Conservation (phyloP, 2,888 invertebrate genomes). For the Pecten maximus region DNA sequence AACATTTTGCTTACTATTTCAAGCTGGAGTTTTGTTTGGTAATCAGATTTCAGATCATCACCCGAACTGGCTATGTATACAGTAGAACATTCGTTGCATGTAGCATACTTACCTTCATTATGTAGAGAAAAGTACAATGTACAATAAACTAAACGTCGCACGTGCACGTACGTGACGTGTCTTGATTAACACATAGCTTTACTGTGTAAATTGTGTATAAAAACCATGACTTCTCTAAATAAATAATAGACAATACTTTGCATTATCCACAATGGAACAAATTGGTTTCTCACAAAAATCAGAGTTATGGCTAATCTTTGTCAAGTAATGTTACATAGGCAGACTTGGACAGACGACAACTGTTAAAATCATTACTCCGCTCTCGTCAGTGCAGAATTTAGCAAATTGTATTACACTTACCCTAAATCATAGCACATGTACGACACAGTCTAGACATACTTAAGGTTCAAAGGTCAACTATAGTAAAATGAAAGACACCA, state of each 20-base stretch:
- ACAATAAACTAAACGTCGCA: too few species aligned
- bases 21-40: too few species aligned
- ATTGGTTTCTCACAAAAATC: background rate
- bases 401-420: background rate
- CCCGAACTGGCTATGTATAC: too few species aligned
- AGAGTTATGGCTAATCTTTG: background rate
- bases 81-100: too few species aligned
- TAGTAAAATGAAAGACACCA: background rate
- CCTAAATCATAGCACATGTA: background rate
- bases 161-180: background rate
- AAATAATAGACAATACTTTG: background rate
- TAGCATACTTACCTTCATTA: too few species aligned
- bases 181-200: background rate
- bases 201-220: background rate
- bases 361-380: background rate
- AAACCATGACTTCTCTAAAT: background rate
- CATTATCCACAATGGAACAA: background rate
- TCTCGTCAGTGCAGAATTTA: background rate
- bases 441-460: background rate
- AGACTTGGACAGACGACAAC: background rate
- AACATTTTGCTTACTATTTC: too few species aligned
- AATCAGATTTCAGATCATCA: too few species aligned
- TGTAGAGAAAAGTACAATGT: too few species aligned
- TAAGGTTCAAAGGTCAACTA: background rate
- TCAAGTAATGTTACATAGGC: background rate